Evolutionary conservation across 2,888 invertebrate species (phyloP).

Genomic region (Rotaria socialis): DNA sequence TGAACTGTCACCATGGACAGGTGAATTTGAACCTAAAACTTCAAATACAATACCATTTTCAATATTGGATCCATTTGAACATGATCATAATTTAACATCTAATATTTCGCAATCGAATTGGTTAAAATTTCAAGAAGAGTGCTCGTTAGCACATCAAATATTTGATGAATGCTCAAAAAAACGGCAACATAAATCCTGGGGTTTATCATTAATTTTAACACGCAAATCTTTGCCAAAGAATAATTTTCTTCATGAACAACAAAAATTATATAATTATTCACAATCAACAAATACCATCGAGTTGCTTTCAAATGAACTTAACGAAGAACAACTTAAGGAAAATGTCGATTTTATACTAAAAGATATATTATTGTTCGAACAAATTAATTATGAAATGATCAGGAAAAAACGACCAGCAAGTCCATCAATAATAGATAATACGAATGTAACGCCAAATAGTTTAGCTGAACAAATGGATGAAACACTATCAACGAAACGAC

Average conservation of each 20-base stretch:
- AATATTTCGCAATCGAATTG: constrained; percentile 6
- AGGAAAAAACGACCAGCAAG: constrained; percentile 2
- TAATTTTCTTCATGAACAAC: not conserved
- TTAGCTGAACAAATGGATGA: constrained; percentile 24
- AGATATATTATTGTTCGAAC: constrained; percentile 14
- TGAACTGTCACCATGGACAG: not conserved
- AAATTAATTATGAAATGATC: constrained; percentile 3
- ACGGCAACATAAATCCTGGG: constrained; percentile 20
- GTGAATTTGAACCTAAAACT: not conserved
- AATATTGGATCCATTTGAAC: constrained; percentile 23
- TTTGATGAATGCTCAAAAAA: not conserved
- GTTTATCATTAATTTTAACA: constrained; percentile 9
- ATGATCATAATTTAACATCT: constrained; percentile 21
- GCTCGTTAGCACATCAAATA: not conserved
- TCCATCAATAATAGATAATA: not conserved
- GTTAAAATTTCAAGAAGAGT: constrained; percentile 27
- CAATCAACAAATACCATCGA: not conserved
- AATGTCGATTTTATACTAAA: not conserved
- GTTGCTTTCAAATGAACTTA: not conserved
- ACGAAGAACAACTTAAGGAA: not conserved
- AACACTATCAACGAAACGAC: not conserved
- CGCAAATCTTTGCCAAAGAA: constrained; percentile 24
- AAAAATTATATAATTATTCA: not conserved
- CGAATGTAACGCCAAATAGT: not conserved
- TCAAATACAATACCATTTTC: not conserved